Evolutionary conservation across 2,797 vertebrate genomes (phyloP).

Genomic region (Arrhamphus sclerolepis): DNA sequence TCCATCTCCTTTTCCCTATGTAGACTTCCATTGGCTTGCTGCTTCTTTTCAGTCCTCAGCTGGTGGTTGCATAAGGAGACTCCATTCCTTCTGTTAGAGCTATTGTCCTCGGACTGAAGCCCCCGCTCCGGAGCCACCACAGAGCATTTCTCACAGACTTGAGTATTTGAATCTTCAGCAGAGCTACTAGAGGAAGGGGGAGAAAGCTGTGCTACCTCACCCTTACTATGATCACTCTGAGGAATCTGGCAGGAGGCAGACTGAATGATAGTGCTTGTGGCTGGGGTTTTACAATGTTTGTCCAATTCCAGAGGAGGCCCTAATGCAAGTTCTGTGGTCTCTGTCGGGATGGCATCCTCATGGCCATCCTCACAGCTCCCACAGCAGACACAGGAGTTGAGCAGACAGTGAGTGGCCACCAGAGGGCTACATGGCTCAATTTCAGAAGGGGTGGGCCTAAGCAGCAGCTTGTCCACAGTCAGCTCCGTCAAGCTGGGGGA

Average conservation of each 20-base stretch:
- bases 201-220: constrained; percentile 65
- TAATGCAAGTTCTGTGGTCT: constrained; percentile 62
- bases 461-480: constrained; percentile 73
- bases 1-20: constrained; percentile 61
- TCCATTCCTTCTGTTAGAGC: constrained; percentile 60
- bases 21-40: constrained; percentile 39
- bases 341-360: constrained; percentile 78
- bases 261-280: constrained; percentile 81
- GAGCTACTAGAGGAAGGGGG: constrained; percentile 56
- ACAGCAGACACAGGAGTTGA: constrained; percentile 97
- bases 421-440: constrained; percentile 77
- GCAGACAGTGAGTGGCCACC: constrained; percentile 89
- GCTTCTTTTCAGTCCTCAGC: constrained; percentile 72
- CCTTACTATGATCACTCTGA: constrained; percentile 68
- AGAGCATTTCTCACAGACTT: constrained; percentile 87
- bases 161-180: constrained; percentile 62
- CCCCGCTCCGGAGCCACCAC: constrained; percentile 72
- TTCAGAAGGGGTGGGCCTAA: constrained; percentile 66
- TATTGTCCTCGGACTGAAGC: constrained; percentile 62
- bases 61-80: constrained; percentile 61
- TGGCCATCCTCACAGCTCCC: constrained; percentile 87
- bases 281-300: constrained; percentile 75
- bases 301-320: constrained; percentile 76
- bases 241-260: constrained; percentile 81
- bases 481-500: constrained; percentile 85